These are phyloP conservation scores for Calameuta filiformis DNA, from an alignment of 2,888 invertebrate species.

Conservation along the genomic window DNA sequence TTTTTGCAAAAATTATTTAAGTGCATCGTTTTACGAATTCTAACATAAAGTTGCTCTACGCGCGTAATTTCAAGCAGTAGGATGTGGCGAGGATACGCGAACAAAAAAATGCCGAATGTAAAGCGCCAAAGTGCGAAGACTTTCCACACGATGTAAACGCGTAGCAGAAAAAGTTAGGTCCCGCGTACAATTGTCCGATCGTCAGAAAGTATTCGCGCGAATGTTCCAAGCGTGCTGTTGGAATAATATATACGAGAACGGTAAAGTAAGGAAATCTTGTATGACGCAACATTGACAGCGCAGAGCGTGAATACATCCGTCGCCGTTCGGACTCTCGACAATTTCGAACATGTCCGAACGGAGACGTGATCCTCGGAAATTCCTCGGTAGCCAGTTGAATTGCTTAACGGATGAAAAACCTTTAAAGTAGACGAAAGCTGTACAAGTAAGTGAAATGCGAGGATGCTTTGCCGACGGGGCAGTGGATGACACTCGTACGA, in stretches of 20 bases:
- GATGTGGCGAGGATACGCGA: not conserved
- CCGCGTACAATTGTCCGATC: not conserved
- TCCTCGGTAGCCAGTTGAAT: not conserved
- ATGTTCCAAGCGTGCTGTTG: not conserved
- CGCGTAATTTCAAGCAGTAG: not conserved
- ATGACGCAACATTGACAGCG: not conserved
- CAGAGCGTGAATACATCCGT: not conserved
- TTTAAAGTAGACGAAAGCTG: not conserved
- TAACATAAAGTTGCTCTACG: not conserved
- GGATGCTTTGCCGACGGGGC: not conserved
- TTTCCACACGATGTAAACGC: not conserved
- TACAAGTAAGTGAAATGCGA: not conserved
- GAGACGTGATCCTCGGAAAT: not conserved
- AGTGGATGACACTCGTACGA: not conserved
- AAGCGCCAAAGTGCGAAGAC: not conserved
- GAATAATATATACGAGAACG: not conserved
- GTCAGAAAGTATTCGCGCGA: not conserved
- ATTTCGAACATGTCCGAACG: not conserved
- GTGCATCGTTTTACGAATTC: not conserved
- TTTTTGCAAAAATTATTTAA: not conserved
- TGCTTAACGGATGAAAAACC: not conserved
- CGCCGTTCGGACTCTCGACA: not conserved
- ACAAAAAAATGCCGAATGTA: not conserved
- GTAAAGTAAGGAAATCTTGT: not conserved
- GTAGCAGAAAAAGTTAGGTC: not conserved